Conservation (phyloP, 2,113 vertebrate genomes). For the Irena cyanogastra region DNA sequence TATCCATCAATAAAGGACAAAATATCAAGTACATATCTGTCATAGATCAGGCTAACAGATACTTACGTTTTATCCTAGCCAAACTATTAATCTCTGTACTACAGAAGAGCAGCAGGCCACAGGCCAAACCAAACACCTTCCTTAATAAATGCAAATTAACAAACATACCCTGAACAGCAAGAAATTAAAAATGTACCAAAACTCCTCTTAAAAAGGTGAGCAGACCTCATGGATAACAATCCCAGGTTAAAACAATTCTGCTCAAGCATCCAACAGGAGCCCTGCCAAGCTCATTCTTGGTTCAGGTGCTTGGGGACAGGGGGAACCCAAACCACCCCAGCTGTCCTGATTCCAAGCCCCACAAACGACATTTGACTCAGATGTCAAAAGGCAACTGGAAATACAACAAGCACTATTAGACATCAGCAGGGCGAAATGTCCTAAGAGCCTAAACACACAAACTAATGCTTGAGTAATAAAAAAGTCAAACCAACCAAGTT, state of each 20-base stretch:
- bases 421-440: neutral
- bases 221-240: fast-evolving
- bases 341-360: neutral
- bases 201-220: neutral
- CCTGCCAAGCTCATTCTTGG: too few species aligned
- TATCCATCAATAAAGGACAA: neutral
- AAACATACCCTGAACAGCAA: neutral
- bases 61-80: neutral
- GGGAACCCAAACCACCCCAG: neutral
- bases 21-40: neutral
- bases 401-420: neutral
- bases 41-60: neutral
- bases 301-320: neutral
- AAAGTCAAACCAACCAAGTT: neutral
- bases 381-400: neutral
- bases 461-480: neutral
- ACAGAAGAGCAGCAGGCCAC: neutral
- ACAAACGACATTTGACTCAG: fast-evolving
- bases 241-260: neutral
- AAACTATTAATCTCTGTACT: neutral
- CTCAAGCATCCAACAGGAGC: fast-evolving
- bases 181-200: neutral
- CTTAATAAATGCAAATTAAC: neutral
- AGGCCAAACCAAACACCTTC: neutral
- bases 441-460: neutral